phyloP scores from a whole-genome alignment of 2,113 vertebrate species.

The Daubentonia madagascariensis region DNA sequence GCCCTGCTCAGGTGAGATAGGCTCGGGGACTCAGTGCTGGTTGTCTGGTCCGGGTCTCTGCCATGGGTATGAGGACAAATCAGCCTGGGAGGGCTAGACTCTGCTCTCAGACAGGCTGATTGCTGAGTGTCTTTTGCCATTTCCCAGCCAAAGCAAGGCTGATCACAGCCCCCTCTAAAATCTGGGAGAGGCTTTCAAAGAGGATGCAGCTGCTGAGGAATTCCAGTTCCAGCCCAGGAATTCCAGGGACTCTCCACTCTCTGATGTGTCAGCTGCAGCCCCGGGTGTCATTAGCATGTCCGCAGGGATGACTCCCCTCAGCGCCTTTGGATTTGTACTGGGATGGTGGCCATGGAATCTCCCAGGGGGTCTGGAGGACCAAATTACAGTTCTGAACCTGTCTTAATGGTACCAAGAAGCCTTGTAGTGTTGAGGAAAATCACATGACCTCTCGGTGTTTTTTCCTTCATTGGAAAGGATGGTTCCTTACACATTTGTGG shows the following conservation, averaged over 20 bases:
- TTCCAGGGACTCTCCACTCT: background rate
- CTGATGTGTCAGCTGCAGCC: background rate
- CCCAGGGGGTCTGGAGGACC: background rate
- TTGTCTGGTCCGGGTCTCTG: background rate
- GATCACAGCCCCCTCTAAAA: background rate
- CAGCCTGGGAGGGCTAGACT: background rate
- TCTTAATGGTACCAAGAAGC: background rate
- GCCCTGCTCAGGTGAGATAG: constrained; percentile 43
- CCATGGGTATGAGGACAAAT: rapidly evolving
- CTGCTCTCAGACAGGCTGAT: background rate
- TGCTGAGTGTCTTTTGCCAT: background rate
- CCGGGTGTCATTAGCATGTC: background rate
- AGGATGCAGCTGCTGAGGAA: background rate
- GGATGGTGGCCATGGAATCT: rapidly evolving
- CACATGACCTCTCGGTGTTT: rapidly evolving
- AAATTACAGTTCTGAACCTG: background rate
- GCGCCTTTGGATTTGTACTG: background rate
- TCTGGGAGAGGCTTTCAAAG: background rate
- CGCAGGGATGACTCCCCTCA: background rate
- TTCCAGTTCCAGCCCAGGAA: background rate
- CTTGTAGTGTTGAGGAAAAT: background rate
- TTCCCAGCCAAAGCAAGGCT: background rate
- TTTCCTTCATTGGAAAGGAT: background rate
- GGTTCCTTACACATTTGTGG: background rate
- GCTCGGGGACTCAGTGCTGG: background rate